Evolutionary conservation across 2,888 invertebrate genomes (phyloP).

Genomic region (Electrophaes corylata): DNA sequence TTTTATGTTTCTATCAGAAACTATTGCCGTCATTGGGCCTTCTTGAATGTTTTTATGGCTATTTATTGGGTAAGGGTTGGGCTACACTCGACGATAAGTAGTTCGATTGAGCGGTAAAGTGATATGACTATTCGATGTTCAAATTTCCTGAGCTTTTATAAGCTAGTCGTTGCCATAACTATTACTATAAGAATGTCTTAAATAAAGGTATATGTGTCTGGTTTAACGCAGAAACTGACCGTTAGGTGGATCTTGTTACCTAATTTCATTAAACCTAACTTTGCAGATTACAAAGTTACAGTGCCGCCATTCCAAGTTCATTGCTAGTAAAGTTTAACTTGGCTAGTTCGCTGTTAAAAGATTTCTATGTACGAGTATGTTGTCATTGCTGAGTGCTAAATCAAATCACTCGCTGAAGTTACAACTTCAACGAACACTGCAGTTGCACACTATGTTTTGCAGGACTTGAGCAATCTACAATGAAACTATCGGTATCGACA

Average conservation of each 20-base stretch:
- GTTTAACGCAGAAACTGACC: slow-evolving; percentile 11
- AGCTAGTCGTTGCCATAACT: slow-evolving; percentile 10
- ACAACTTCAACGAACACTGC: not conserved
- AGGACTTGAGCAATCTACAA: not conserved
- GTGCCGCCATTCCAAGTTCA: slow-evolving; percentile 14
- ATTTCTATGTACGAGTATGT: slow-evolving; percentile 6
- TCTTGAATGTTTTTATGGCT: slow-evolving; percentile 37
- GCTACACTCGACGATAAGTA: slow-evolving; percentile 30
- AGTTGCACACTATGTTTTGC: not conserved
- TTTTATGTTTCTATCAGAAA: slow-evolving; percentile 39
- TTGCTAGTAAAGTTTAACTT: slow-evolving; percentile 10
- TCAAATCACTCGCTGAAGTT: not conserved
- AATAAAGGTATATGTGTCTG: slow-evolving; percentile 9
- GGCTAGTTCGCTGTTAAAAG: not conserved
- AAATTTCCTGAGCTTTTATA: slow-evolving; percentile 15
- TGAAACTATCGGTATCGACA: not conserved
- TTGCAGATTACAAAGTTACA: slow-evolving; percentile 14
- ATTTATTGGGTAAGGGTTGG: slow-evolving; percentile 31
- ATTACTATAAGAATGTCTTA: slow-evolving; percentile 5
- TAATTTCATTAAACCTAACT: slow-evolving; percentile 21
- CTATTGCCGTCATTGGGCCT: slow-evolving; percentile 36
- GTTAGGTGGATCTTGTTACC: slow-evolving; percentile 17
- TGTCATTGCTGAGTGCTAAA: slow-evolving; percentile 5
- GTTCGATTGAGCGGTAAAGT: slow-evolving; percentile 24
- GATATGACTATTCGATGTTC: slow-evolving; percentile 21